Evolutionary conservation across 2,113 vertebrate species (phyloP).

Genomic region (Scomber colias): DNA sequence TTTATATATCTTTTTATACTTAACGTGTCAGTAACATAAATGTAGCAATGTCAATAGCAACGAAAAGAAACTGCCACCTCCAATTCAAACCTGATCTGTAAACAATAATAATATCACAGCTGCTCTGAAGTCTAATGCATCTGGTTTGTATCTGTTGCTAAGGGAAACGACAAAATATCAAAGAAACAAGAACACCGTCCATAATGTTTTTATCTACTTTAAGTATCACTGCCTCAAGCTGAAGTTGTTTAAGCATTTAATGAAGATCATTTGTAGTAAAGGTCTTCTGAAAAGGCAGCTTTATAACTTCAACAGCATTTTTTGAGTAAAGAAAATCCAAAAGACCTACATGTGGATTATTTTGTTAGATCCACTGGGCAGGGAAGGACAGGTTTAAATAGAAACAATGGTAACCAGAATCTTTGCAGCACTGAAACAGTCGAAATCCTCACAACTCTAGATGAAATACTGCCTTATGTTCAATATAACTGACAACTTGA

Average conservation of each 20-base stretch:
- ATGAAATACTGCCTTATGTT: not conserved
- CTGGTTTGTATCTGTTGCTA: conserved; percentile 58
- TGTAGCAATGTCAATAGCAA: not conserved
- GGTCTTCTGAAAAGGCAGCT: not conserved
- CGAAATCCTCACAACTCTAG: not conserved
- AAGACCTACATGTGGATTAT: not conserved
- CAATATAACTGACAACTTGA: not conserved
- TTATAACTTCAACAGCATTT: conserved; percentile 1
- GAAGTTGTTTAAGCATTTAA: not conserved
- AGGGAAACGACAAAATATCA: conserved; percentile 31
- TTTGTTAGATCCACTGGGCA: not conserved
- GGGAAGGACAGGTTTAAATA: not conserved
- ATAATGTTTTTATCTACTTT: not conserved
- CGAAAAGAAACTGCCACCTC: conserved; percentile 8
- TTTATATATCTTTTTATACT: not conserved
- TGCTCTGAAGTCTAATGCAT: conserved; percentile 35
- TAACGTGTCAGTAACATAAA: not conserved
- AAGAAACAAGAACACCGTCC: conserved; percentile 18
- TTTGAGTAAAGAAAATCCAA: not conserved
- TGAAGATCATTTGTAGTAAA: not conserved
- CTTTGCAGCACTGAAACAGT: not conserved
- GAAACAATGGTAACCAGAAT: conserved; percentile 1
- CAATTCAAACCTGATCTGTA: not conserved
- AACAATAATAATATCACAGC: conserved; percentile 34
- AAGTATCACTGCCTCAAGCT: not conserved